Base-by-base conservation (phyloP, 2,797 vertebrate genomes). In the Tinamus major region DNA sequence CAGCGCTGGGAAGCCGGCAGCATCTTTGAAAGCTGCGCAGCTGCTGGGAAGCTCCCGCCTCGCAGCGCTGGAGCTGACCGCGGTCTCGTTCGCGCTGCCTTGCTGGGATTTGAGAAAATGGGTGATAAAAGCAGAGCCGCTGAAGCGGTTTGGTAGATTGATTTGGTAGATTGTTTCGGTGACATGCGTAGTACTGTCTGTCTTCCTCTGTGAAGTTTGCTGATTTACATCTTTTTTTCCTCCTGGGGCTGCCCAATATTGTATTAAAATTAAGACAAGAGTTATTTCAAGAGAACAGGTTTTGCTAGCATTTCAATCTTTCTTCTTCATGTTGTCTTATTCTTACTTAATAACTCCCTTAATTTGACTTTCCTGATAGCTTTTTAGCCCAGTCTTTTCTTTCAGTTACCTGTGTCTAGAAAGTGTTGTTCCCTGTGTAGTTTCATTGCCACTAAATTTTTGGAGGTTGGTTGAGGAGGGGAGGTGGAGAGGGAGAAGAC, bases 221-320 rank as follows among this genome's bases (percentile, higher is more conserved):
- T 49, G 78, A 26, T 83, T 49, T 75, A 61, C 13, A 16, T 84
- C 6, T 82, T 49, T 15, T 58, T 85, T 91, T 49, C 69, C 62
- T 23, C 0, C 55, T 70, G 29, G 5, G 24, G 13, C 19, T 89
- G 44, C 87, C 81, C 77, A 74, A 58, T 41, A 24, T 56, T 64
- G 29, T 76, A 26, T 79, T 62, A 41, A 65, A 21, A 80, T 83
- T 91, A 23, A 85, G 58, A 65, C 11, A 12, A 17, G 23, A 33
- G 10, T 87, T 63, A 65, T 87, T 94, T 94, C 67, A 90, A 77
- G 55, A 55, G 37, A 84, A 17, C 1, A 4, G 11, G 18, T 83
- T 93, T 91, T 88, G 42, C 69, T 35, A 87, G 20, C n/a, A 12
- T 83, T 93, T 82, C 19, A 49, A 29, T 41, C 21, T 81, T 91